Percentiles rank a stretch among this genome's conserved stretches.
Evolutionary conservation across 2,888 invertebrate genomes (phyloP).

Genomic region (Dasypogon diadema): DNA sequence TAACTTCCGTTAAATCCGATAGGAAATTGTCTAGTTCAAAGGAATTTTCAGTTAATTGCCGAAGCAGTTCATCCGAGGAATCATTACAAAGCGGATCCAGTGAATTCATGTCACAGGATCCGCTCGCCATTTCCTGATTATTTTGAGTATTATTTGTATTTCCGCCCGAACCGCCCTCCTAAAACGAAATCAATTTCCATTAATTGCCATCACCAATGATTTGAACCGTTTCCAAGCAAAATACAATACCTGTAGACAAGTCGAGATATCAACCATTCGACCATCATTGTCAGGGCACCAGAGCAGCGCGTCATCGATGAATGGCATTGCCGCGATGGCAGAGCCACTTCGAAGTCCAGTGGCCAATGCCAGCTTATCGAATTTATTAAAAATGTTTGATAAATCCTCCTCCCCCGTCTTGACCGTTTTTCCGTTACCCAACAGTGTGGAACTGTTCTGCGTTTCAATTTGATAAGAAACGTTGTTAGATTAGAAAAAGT

Average conservation of each 20-base stretch:
- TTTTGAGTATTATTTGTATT: conserved; percentile 59
- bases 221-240: background rate
- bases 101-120: conserved; percentile 63
- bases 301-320: conserved; percentile 93
- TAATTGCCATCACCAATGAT: too few relatives aligned
- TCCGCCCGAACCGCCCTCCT: conserved; percentile 60
- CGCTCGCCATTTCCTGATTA: conserved; percentile 59
- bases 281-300: conserved; percentile 97
- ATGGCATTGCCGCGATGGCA: conserved; percentile 85
- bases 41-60: conserved; percentile 84
- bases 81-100: conserved; percentile 71
- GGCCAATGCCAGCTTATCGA: conserved; percentile 67
- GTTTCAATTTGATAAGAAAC: background rate
- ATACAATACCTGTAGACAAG: conserved; percentile 82
- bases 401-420: conserved; percentile 45
- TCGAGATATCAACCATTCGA: conserved; percentile 91
- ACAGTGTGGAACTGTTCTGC: conserved; percentile 20
- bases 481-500: too few relatives aligned
- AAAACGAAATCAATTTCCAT: conserved; percentile 42
- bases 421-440: background rate
- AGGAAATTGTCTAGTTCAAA: conserved; percentile 89
- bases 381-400: conserved; percentile 45
- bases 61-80: conserved; percentile 81
- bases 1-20: conserved; percentile 81
- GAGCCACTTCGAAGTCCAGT: conserved; percentile 68